These are phyloP conservation scores for Brachyhypopomus occidentalis DNA, from an alignment of 2,113 vertebrate genomes.

Conservation along the genomic window DNA sequence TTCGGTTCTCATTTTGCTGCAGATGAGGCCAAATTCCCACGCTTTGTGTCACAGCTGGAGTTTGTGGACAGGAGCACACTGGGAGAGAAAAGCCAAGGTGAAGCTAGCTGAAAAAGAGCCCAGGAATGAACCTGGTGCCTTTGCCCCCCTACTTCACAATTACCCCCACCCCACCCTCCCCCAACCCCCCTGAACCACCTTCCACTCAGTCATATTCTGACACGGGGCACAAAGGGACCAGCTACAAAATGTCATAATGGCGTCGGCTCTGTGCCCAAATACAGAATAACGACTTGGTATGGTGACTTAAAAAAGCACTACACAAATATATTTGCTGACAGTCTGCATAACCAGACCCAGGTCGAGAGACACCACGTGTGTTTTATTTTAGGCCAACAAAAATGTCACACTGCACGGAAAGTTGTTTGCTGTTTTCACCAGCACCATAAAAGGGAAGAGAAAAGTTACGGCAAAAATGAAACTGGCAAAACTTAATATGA, in stretches of 20 bases:
- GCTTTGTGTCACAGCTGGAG: not conserved
- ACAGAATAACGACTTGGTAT: slow-evolving; percentile 22
- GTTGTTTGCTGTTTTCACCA: not conserved
- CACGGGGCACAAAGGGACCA: slow-evolving; percentile 25
- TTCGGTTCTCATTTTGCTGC: slow-evolving; percentile 43
- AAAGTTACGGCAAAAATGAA: not conserved
- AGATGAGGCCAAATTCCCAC: slow-evolving; percentile 32
- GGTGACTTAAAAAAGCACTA: slow-evolving; percentile 31
- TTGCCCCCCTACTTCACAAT: not conserved
- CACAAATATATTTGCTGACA: slow-evolving; percentile 25
- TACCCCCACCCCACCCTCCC: too few relatives aligned
- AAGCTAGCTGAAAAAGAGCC: slow-evolving; percentile 10
- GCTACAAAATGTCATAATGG: slow-evolving; percentile 42
- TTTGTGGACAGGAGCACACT: not conserved
- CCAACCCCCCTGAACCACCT: not conserved
- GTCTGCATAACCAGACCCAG: slow-evolving; percentile 8
- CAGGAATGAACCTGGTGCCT: not conserved
- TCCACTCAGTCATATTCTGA: slow-evolving; percentile 38
- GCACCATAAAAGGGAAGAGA: not conserved
- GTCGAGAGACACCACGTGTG: slow-evolving; percentile 12
- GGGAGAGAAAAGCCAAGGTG: slow-evolving; percentile 10
- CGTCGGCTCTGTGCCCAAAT: slow-evolving; percentile 6
- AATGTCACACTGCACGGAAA: not conserved
- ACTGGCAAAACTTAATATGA: not conserved
- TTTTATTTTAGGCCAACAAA: slow-evolving; percentile 6